These are phyloP conservation scores for Bagarius yarrelli DNA, from an alignment of 2,113 vertebrate genomes.

Conservation along the genomic window DNA sequence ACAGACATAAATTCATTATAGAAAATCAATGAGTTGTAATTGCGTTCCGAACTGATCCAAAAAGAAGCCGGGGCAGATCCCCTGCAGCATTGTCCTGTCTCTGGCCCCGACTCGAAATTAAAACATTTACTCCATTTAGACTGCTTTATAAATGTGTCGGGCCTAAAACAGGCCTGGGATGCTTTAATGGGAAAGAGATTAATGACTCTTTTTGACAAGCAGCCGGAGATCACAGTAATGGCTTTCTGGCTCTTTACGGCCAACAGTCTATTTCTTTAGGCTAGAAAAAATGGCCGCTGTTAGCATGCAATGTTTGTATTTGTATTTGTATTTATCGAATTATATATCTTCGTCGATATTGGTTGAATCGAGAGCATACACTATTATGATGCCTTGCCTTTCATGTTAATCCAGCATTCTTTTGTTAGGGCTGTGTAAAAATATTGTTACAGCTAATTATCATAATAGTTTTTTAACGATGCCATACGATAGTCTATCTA, in stretches of 20 bases:
- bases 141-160: conserved; percentile 33
- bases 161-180: conserved; percentile 45
- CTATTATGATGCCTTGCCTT: not conserved
- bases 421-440: not conserved
- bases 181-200: conserved; percentile 57
- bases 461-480: too few relatives aligned
- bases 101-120: conserved; percentile 39
- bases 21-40: conserved; percentile 75
- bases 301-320: conserved; percentile 17
- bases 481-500: too few relatives aligned
- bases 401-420: not conserved
- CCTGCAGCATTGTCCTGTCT: conserved; percentile 43
- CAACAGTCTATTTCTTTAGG: conserved; percentile 14
- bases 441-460: too few relatives aligned
- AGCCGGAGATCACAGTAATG: conserved; percentile 26
- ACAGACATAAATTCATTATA: conserved; percentile 70
- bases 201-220: conserved; percentile 53
- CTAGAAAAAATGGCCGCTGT: conserved; percentile 17
- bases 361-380: not conserved
- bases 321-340: not conserved
- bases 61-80: conserved; percentile 29
- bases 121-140: conserved; percentile 33
- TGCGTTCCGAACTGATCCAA: conserved; percentile 61
- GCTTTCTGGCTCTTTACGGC: conserved; percentile 22
- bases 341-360: not conserved